A percentile compares a stretch with the other conserved stretches of the same genome.
Conservation (phyloP, 2,113 vertebrate species). For the Amblyopsis rosae region DNA sequence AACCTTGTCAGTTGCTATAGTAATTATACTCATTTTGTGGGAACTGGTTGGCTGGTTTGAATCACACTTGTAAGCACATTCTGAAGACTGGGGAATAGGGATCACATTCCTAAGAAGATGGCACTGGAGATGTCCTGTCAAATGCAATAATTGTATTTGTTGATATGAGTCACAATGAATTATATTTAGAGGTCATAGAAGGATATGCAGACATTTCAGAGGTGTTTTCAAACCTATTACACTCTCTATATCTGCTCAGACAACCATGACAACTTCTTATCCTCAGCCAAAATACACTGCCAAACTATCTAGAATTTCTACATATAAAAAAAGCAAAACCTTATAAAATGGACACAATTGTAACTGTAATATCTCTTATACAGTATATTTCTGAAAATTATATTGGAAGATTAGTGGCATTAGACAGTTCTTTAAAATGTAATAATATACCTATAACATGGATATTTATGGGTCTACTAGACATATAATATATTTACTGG, state of each 20-base stretch:
- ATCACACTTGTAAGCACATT: no score
- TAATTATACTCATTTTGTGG: no score
- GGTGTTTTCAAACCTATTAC: slow-evolving; percentile 23
- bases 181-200: no score
- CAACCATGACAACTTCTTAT: slow-evolving; percentile 13
- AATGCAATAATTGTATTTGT: no score
- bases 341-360: slow-evolving; percentile 15
- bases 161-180: no score
- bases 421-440: background rate
- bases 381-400: background rate
- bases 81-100: no score
- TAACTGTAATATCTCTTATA: slow-evolving; percentile 1
- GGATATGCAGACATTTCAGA: background rate
- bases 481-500: background rate
- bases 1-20: slow-evolving; percentile 7
- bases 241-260: background rate
- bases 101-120: no score
- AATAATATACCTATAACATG: background rate
- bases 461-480: background rate
- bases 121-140: no score
- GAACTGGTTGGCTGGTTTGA: no score
- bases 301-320: slow-evolving; percentile 9
- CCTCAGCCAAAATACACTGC: slow-evolving; percentile 20
- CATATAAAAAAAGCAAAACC: slow-evolving; percentile 30
- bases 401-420: background rate